Evolutionary conservation across 2,113 vertebrate species (phyloP).

Genomic region (Lepus americanus): DNA sequence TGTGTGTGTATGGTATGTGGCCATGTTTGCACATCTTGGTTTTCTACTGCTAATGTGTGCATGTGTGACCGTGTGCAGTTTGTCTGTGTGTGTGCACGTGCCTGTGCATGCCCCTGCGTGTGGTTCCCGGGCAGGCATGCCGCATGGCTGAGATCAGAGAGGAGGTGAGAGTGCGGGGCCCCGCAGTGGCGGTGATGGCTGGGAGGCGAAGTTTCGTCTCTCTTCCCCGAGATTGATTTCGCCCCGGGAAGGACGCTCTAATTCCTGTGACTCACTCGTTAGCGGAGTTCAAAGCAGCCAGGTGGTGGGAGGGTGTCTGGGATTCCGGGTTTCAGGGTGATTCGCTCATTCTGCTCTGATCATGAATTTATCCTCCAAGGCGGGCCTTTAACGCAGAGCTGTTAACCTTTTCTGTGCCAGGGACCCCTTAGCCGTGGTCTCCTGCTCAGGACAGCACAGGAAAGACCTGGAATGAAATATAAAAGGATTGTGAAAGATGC

Average conservation of each 20-base stretch:
- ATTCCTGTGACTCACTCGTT: constrained; percentile 64
- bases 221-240: constrained; percentile 34
- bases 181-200: not conserved
- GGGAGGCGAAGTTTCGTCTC: not conserved
- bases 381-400: not conserved
- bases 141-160: constrained; percentile 14
- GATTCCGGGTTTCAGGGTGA: constrained; percentile 61
- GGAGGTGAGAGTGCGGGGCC: not conserved
- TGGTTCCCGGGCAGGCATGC: not conserved
- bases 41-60: too few relatives aligned
- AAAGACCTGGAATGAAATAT: not conserved
- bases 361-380: constrained; percentile 63
- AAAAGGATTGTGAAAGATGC: not conserved
- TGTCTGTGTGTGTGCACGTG: not conserved
- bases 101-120: accelerated
- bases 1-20: too few relatives aligned
- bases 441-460: not conserved
- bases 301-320: constrained; percentile 64
- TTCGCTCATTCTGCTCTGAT: constrained; percentile 56
- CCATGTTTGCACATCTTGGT: too few relatives aligned
- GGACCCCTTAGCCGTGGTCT: not conserved
- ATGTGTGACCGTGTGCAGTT: not conserved
- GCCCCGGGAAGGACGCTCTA: not conserved
- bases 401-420: constrained; percentile 38
- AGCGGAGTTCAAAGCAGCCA: constrained; percentile 74